Evolutionary conservation across 2,888 invertebrate genomes (phyloP).

Genomic region (Mystacides longicornis): DNA sequence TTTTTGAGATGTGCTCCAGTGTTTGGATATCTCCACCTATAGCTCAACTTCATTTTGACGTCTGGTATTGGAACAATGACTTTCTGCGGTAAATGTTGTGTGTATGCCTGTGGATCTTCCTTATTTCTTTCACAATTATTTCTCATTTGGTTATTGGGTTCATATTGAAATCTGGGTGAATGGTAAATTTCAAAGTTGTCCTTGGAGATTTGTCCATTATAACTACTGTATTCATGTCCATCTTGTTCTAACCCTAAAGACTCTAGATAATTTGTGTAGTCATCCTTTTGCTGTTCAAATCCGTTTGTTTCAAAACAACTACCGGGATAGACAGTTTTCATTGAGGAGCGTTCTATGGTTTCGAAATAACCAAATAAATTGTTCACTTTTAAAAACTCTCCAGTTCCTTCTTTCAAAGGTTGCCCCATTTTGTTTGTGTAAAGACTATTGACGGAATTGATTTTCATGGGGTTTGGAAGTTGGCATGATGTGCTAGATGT

Average conservation of each 20-base stretch:
- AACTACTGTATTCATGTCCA: conserved; percentile 8
- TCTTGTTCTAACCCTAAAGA: conserved; percentile 6
- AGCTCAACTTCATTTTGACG: conserved; percentile 8
- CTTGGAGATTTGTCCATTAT: background rate
- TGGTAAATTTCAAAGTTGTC: background rate
- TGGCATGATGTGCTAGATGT: background rate
- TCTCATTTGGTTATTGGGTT: background rate
- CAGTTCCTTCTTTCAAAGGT: background rate
- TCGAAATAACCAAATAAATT: background rate
- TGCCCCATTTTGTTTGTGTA: too few species aligned
- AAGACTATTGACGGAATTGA: too few species aligned
- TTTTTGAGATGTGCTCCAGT: conserved; percentile 19
- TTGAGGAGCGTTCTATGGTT: background rate
- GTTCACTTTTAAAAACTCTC: background rate
- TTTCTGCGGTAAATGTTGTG: conserved; percentile 6
- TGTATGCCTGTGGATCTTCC: background rate
- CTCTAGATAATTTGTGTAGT: background rate
- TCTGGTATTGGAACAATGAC: background rate
- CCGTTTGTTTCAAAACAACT: background rate
- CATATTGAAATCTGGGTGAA: background rate
- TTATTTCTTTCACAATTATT: conserved; percentile 1
- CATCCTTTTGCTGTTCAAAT: conserved; percentile 1
- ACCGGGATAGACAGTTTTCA: background rate
- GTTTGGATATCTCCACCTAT: conserved; percentile 23
- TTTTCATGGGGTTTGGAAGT: background rate